These are phyloP conservation scores for Lutjanus erythropterus DNA, from an alignment of 2,113 vertebrate genomes.

Conservation along the genomic window DNA sequence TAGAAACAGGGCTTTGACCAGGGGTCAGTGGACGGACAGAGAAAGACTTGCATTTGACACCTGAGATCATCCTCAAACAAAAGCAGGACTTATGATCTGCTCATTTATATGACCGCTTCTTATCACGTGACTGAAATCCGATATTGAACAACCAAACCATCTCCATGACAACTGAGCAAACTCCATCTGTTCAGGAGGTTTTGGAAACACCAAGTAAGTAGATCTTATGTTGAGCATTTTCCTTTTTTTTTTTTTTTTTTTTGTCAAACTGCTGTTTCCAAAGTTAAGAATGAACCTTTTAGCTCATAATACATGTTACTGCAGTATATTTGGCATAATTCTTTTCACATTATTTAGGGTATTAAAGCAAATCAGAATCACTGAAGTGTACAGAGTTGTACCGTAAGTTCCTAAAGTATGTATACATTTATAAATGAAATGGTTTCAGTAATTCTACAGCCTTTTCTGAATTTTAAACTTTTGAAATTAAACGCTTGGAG, in stretches of 20 bases:
- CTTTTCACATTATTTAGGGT: slow-evolving; percentile 63
- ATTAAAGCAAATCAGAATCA: slow-evolving; percentile 27
- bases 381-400: not conserved
- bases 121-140: not conserved
- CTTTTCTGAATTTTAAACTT: not conserved
- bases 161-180: not conserved
- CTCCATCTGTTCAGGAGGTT: not conserved
- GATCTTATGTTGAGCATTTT: not conserved
- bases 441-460: not conserved
- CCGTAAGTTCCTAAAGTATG: slow-evolving; percentile 2
- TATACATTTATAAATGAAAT: not conserved
- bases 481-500: slow-evolving; percentile 1
- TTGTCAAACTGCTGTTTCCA: not conserved
- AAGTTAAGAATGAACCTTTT: not conserved
- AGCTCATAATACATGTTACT: slow-evolving; percentile 18
- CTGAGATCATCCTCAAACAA: not conserved
- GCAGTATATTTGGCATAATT: slow-evolving; percentile 2
- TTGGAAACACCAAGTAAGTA: not conserved
- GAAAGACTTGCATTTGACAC: not conserved
- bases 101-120: not conserved
- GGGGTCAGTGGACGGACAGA: not conserved
- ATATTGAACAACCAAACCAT: too few species aligned
- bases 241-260: too few species aligned
- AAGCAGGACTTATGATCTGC: not conserved
- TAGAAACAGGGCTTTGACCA: too few species aligned